A percentile compares a stretch with the other conserved stretches of the same genome.
Evolutionary conservation across 2,888 invertebrate genomes (phyloP).

Genomic region (Drosophila buzzatii): DNA sequence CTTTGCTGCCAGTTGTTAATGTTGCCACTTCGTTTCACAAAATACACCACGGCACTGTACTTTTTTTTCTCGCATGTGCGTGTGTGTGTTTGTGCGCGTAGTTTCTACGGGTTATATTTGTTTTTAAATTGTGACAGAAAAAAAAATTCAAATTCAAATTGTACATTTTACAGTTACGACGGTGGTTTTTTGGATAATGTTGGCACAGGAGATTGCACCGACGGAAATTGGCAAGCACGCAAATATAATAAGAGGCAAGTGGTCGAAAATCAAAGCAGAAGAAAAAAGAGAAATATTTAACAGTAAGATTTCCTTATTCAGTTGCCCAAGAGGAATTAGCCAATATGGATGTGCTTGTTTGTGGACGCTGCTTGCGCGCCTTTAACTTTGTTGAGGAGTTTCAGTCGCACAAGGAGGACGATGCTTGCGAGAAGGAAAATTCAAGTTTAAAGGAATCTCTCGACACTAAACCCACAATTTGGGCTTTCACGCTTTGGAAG

Average conservation of each 20-base stretch:
- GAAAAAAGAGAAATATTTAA: slow-evolving; percentile 14
- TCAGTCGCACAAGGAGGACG: slow-evolving; percentile 88
- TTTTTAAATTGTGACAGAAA: slow-evolving; percentile 52
- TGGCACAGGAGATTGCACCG: slow-evolving; percentile 86
- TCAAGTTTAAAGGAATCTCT: slow-evolving; percentile 87
- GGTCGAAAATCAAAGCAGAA: neutral
- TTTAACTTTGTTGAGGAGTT: slow-evolving; percentile 93
- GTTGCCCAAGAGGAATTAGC: slow-evolving; percentile 92
- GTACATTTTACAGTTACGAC: slow-evolving; percentile 33
- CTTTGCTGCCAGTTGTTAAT: slow-evolving; percentile 42
- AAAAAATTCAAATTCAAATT: slow-evolving; percentile 44
- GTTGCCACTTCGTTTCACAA: slow-evolving; percentile 62
- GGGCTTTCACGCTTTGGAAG: slow-evolving; percentile 94
- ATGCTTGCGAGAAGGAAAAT: slow-evolving; percentile 81
- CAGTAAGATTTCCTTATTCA: slow-evolving; percentile 74
- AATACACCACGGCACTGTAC: slow-evolving; percentile 79
- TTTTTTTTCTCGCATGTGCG: slow-evolving; percentile 53
- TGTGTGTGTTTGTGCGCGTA: slow-evolving; percentile 55
- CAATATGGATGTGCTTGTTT: slow-evolving; percentile 91
- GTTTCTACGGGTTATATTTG: slow-evolving; percentile 51
- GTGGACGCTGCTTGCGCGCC: slow-evolving; percentile 93
- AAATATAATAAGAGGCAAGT: slow-evolving; percentile 87
- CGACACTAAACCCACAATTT: slow-evolving; percentile 93
- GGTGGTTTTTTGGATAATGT: slow-evolving; percentile 78
- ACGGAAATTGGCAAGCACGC: slow-evolving; percentile 89